Evolutionary conservation across 1,140 invertebrate species (phyloP).

Genomic region (Rhizoglyphus robini): DNA sequence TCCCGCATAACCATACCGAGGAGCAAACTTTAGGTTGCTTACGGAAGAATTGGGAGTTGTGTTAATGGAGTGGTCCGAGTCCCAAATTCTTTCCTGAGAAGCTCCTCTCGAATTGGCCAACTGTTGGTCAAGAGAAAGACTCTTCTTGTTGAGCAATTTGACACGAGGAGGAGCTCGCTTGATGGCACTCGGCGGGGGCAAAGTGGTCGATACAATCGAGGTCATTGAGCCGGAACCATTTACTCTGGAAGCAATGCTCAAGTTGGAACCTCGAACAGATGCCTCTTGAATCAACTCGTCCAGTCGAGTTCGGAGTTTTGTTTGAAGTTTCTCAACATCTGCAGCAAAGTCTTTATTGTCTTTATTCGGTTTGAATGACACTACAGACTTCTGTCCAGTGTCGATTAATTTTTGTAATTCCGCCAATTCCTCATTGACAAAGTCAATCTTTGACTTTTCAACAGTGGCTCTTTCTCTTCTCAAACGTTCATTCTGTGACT

Average conservation of each 20-base stretch:
- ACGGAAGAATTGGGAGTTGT: conserved; percentile 24
- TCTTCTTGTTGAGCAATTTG: conserved; percentile 52
- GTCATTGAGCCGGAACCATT: conserved; percentile 21
- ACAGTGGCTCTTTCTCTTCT: conserved; percentile 67
- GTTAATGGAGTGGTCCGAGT: conserved; percentile 19
- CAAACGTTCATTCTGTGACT: conserved; percentile 80
- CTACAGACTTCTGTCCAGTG: neutral
- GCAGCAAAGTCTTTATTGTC: neutral
- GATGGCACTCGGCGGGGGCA: conserved; percentile 32
- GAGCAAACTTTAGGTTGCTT: conserved; percentile 19
- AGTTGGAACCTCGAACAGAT: neutral
- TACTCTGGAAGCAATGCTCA: neutral
- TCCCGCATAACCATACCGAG: conserved; percentile 11
- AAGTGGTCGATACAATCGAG: conserved; percentile 22
- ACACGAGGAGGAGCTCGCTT: conserved; percentile 31
- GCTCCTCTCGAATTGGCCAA: conserved; percentile 24
- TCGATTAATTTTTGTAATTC: conserved; percentile 1
- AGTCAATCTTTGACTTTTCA: conserved; percentile 40
- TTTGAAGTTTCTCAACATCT: neutral
- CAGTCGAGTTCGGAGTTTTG: neutral
- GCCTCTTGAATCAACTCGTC: conserved; percentile 20
- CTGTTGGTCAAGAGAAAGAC: conserved; percentile 58
- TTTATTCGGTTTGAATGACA: neutral
- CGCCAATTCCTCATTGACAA: conserved; percentile 18
- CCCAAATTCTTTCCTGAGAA: conserved; percentile 25